Evolutionary conservation across 2,888 invertebrate species (phyloP).

Genomic region (Machimus rusticus): DNA sequence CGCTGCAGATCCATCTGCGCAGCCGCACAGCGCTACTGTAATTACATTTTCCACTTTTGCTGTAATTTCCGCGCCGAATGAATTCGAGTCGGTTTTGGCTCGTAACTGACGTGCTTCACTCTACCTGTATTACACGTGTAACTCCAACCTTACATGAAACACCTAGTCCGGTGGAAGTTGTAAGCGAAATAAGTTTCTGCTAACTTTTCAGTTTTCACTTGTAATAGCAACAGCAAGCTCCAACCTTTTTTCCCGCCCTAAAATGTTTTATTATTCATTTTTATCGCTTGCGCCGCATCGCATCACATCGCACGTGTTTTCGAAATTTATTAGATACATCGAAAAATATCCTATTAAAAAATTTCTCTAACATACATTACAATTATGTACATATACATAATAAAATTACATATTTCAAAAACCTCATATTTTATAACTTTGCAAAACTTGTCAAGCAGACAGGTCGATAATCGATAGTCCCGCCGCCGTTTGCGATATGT

Average conservation of each 20-base stretch:
- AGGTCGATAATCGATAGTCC: background rate
- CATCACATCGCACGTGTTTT: background rate
- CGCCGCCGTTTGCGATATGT: background rate
- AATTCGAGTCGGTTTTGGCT: background rate
- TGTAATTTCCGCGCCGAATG: background rate
- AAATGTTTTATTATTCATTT: background rate
- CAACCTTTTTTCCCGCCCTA: background rate
- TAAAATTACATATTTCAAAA: background rate
- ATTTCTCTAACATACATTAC: background rate
- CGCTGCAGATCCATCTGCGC: background rate
- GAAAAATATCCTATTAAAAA: background rate
- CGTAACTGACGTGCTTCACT: background rate
- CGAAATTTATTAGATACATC: background rate
- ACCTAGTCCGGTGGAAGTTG: background rate
- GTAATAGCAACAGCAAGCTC: background rate
- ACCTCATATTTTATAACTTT: background rate
- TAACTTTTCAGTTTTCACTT: background rate
- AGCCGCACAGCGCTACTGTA: background rate
- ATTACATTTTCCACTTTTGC: slow-evolving; percentile 25
- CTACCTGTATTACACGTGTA: background rate
- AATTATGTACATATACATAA: background rate
- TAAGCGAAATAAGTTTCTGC: background rate
- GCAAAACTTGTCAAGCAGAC: background rate
- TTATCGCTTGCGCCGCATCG: background rate
- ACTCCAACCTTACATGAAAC: background rate